These are phyloP conservation scores for Fissipunctia ypsillon DNA, from an alignment of 2,888 invertebrate species.

Conservation along the genomic window DNA sequence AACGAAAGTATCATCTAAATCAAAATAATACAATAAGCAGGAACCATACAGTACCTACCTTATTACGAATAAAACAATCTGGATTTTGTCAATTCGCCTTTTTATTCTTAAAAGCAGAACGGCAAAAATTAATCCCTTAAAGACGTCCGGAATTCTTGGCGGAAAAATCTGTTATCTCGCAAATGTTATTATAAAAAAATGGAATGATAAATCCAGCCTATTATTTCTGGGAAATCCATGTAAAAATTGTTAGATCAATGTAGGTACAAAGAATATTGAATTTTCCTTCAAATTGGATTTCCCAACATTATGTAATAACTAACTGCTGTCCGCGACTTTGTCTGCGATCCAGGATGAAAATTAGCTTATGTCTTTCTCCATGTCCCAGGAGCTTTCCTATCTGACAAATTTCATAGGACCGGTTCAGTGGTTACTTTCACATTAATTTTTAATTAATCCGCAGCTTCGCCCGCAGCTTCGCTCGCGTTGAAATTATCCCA, in stretches of 20 bases:
- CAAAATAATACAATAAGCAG: background rate
- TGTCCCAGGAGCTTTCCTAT: background rate
- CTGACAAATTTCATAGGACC: background rate
- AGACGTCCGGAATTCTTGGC: conserved; percentile 2
- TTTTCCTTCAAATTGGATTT: background rate
- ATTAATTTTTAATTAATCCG: no score
- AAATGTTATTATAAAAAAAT: background rate
- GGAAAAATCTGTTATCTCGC: background rate
- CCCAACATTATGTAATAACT: background rate
- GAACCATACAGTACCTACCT: background rate
- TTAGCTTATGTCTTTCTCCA: background rate
- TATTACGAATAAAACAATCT: background rate
- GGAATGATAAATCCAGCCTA: background rate
- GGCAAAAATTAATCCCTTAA: conserved; percentile 2
- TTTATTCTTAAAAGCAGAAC: background rate
- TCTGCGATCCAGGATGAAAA: background rate
- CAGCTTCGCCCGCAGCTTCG: background rate
- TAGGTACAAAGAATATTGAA: background rate
- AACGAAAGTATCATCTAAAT: background rate
- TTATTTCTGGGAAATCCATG: background rate
- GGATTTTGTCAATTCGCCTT: background rate
- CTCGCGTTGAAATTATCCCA: no score
- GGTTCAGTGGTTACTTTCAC: background rate
- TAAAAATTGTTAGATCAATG: background rate
- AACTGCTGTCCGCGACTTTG: background rate